Conservation (phyloP, 2,113 vertebrate species). For the Peromyscus maniculatus region DNA sequence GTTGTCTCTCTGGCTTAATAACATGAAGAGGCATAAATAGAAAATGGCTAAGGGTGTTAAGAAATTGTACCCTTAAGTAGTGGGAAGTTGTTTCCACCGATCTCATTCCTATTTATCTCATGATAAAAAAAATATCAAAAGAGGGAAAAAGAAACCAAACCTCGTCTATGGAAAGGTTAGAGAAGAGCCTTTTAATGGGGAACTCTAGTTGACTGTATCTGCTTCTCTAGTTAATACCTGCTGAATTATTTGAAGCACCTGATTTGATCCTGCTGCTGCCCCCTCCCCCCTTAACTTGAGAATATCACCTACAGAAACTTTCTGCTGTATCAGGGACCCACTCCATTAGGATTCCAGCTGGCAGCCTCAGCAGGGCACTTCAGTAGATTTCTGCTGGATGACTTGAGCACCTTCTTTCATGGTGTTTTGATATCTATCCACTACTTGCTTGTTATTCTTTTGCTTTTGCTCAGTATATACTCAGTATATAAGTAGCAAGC, state of each 20-base stretch:
- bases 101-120: neutral
- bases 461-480: neutral
- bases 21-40: neutral
- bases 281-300: fast-evolving
- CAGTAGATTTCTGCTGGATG: neutral
- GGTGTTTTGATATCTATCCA: neutral
- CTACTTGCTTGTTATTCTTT: neutral
- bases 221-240: neutral
- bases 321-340: neutral
- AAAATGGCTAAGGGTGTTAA: neutral
- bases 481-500: neutral
- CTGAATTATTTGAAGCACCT: no score
- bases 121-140: neutral
- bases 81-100: neutral
- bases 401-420: neutral
- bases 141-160: neutral
- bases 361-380: neutral
- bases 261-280: no score
- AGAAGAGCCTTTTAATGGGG: neutral
- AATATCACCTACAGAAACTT: neutral
- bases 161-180: neutral
- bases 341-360: neutral
- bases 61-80: neutral
- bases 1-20: neutral
- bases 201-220: neutral